Base-by-base conservation (phyloP, 2,888 invertebrate genomes). In the Chironomus riparius region DNA sequence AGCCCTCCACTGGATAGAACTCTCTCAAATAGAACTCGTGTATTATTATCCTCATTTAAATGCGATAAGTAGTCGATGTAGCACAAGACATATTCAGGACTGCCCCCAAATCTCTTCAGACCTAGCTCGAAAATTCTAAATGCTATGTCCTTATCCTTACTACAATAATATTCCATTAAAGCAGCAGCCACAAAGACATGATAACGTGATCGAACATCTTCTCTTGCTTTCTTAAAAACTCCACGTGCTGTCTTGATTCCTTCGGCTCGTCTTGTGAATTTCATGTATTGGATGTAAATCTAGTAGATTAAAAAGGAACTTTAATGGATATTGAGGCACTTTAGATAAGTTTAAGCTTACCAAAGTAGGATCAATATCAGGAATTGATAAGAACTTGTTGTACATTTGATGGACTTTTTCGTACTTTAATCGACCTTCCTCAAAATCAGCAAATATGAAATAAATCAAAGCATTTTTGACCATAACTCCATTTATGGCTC, bases 31-130 rank as follows among this genome's bases (percentile, higher is more conserved):
- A 99, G 85, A n/a, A 99, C 99, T 73, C 99, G 87, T 0, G 99
- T 99, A 84, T 99, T 99, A 84, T 99, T 99, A 82, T 99, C 99
- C 89, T 99, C 98, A 83, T 99, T 99, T 61, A 99, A 86, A 89
- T 98, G 98, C 7, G 97, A 96, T 76, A 98, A 85, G 81, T 98
- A 99, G 83, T 99, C 98, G 77, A 99, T 94, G 81, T 98, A 99
- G 80, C 95, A 94, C 78, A 95, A 87, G 77, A 98, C 93, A 81
- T 97, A 99, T 79, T 98, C 97, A 0, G 98, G 95, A 81, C 94
- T 92, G 80, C 95, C 93, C 0, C 94, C 92, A 83, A 96, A 99
- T 83, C 97, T 97, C 85, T 98, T 99, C 73, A 99, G 86, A 0
- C 99, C 99, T 75, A 99, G 86, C 83, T 99, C 98, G 85, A 99